Evolutionary conservation across 2,888 invertebrate genomes (phyloP), one percentile per base, ranked within the genome.

Genomic region (Polymixis lichenea): DNA sequence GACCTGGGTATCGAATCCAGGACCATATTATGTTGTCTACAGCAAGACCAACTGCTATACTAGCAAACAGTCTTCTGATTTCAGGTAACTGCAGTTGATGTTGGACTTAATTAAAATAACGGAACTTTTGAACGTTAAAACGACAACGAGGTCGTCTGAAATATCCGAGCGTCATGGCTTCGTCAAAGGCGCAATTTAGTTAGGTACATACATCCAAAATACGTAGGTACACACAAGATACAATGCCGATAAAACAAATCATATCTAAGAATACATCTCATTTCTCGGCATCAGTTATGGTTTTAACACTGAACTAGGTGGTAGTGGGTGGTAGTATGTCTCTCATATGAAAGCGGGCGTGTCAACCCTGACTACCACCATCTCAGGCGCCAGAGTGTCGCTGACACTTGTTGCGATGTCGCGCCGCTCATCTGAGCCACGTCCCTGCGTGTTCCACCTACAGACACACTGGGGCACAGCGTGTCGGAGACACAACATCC

Each of bases 311-410:
- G n/a, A n/a, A n/a, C n/a, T n/a, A n/a, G n/a, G n/a, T n/a, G n/a
- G n/a, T n/a, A n/a, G n/a, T n/a, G n/a, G n/a, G n/a, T n/a, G n/a
- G n/a, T n/a, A 28, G 43, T 28, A 17, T 8, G n/a, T 17, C 17
- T 46, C 2, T 22, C 13, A 25, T 43, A n/a, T 15, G 4, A 17
- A 17, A 15, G 11, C 58, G 0, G 49, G 0, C 56, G 56, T 46
- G 78, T 0, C 78, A 83, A 7, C 83, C 83, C 83, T 86, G 43
- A 25, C 49, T 25, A 32, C 13, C 13, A 53, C 80, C 32, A 38
- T 38, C 25, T 11, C 5, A 32, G 95, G 94, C 95, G 95, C 94
- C 95, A 87, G 90, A 90, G 89, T 90, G 95, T 87, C 95, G 95
- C 83, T 86, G 78, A 38, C 90, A 94, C 94, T 94, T 94, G 95